Conservation (phyloP, 2,888 invertebrate species). For the Cephus pygmeus region DNA sequence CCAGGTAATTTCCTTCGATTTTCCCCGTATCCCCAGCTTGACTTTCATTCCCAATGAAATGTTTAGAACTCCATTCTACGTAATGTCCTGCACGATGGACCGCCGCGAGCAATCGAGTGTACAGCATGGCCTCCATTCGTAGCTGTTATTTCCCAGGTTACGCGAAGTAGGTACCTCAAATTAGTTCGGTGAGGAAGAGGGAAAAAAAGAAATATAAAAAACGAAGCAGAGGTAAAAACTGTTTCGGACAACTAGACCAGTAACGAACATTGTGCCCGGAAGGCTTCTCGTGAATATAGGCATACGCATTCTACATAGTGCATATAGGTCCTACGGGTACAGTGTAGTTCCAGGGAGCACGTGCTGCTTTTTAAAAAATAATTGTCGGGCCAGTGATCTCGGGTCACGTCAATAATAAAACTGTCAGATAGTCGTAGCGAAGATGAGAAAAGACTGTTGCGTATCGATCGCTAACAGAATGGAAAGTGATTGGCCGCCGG, state of each 20-base stretch:
- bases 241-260: neutral
- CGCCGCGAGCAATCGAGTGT: neutral
- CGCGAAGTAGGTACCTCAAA: neutral
- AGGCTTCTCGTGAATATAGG: neutral
- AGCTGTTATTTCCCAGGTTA: neutral
- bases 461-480: neutral
- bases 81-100: neutral
- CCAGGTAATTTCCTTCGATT: neutral
- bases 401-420: neutral
- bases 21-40: neutral
- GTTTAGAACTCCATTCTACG: neutral
- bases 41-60: neutral
- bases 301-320: neutral
- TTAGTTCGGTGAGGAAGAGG: neutral
- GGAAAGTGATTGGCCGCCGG: neutral
- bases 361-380: neutral
- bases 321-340: neutral
- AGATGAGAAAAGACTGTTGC: neutral
- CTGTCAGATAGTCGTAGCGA: neutral
- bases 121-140: neutral
- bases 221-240: neutral
- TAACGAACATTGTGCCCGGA: neutral
- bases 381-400: neutral
- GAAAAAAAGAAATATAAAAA: neutral
- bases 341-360: neutral